These are phyloP conservation scores for Drosophila rufa DNA, from an alignment of 1,140 invertebrate species.

Conservation along the genomic window DNA sequence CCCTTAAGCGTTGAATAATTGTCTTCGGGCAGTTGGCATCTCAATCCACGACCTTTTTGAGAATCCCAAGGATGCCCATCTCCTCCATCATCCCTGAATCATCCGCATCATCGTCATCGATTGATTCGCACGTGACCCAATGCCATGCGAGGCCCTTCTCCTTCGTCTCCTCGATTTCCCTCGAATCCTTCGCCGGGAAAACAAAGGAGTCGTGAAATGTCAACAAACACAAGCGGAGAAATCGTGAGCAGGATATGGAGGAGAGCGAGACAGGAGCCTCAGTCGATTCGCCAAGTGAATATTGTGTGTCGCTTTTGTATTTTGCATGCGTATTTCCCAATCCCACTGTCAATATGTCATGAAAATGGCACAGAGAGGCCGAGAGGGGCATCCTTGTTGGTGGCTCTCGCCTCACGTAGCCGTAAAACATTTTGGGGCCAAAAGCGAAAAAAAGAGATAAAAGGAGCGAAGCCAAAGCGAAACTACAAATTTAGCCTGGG, in stretches of 20 bases:
- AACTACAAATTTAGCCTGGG: slow-evolving; percentile 53
- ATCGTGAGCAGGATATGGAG: slow-evolving; percentile 26
- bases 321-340: slow-evolving; percentile 59
- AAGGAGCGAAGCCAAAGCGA: slow-evolving; percentile 21
- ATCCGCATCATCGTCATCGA: slow-evolving; percentile 39
- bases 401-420: slow-evolving; percentile 48
- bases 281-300: slow-evolving; percentile 64
- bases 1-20: slow-evolving; percentile 7
- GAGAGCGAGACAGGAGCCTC: neutral
- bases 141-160: slow-evolving; percentile 7
- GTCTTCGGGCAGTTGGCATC: slow-evolving; percentile 6
- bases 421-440: slow-evolving; percentile 58
- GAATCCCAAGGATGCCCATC: slow-evolving; percentile 15
- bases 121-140: slow-evolving; percentile 49
- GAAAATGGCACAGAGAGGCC: neutral
- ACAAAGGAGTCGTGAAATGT: slow-evolving; percentile 47
- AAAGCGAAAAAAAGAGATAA: slow-evolving; percentile 19
- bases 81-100: slow-evolving; percentile 19
- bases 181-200: slow-evolving; percentile 26
- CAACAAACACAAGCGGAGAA: slow-evolving; percentile 42
- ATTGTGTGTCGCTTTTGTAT: slow-evolving; percentile 58
- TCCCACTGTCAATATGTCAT: slow-evolving; percentile 52
- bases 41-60: slow-evolving; percentile 16
- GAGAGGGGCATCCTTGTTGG: slow-evolving; percentile 4
- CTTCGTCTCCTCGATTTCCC: neutral